Evolutionary conservation across 2,888 invertebrate species (phyloP).

Genomic region (Biston stratarius): DNA sequence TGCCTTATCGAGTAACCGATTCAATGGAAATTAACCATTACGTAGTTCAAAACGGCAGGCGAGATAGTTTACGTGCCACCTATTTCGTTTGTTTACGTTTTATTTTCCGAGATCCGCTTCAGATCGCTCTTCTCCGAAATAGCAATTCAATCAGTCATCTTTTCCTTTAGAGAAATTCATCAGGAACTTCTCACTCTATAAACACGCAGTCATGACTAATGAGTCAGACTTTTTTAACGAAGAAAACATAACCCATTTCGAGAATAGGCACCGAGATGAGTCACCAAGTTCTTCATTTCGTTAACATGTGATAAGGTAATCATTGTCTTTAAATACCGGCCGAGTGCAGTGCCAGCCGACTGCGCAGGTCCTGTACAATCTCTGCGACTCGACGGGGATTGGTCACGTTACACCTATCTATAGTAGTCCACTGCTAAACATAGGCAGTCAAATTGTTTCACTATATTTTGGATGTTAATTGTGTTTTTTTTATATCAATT

Average conservation of each 20-base stretch:
- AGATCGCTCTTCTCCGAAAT: slow-evolving; percentile 21
- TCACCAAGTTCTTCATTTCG: slow-evolving; percentile 14
- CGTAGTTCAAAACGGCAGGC: not conserved
- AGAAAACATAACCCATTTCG: slow-evolving; percentile 62
- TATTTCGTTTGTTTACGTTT: slow-evolving; percentile 14
- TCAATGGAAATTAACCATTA: not conserved
- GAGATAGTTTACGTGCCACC: slow-evolving; percentile 7
- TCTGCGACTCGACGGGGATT: not conserved
- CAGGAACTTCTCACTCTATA: slow-evolving; percentile 19
- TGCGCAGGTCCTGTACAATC: not conserved
- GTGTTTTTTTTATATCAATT: too few relatives aligned
- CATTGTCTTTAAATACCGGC: slow-evolving; percentile 3
- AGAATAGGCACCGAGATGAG: slow-evolving; percentile 44
- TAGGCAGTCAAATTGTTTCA: too few relatives aligned
- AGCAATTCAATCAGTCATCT: slow-evolving; percentile 24
- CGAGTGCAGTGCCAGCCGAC: not conserved
- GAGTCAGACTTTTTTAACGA: slow-evolving; percentile 54
- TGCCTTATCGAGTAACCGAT: not conserved
- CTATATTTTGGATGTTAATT: too few relatives aligned
- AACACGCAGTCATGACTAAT: slow-evolving; percentile 42
- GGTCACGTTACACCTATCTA: too few relatives aligned
- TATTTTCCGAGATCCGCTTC: slow-evolving; percentile 4
- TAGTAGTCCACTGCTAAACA: too few relatives aligned
- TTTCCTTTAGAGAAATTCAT: slow-evolving; percentile 35
- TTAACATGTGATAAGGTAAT: slow-evolving; percentile 13